These are phyloP conservation scores for Tetrapedia diversipes DNA, from an alignment of 2,888 invertebrate genomes.

Conservation along the genomic window DNA sequence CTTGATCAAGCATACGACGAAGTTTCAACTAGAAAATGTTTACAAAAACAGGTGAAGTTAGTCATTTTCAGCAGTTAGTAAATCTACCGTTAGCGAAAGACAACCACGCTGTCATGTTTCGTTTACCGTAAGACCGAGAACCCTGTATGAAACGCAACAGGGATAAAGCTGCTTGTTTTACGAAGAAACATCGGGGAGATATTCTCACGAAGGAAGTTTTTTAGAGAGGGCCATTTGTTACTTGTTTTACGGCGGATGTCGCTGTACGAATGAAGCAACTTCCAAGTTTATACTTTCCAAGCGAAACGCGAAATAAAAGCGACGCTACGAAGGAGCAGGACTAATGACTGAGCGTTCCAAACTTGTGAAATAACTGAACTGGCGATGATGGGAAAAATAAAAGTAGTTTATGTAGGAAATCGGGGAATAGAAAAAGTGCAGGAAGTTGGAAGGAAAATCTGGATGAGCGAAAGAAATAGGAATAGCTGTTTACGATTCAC, in stretches of 20 bases:
- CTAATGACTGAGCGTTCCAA: neutral
- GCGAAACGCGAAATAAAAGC: neutral
- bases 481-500: too few species aligned
- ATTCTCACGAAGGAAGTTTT: neutral
- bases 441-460: neutral
- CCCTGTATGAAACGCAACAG: neutral
- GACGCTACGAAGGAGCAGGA: neutral
- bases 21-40: too few species aligned
- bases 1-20: too few species aligned
- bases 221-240: constrained; percentile 3
- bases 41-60: too few species aligned
- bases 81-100: too few species aligned
- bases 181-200: neutral
- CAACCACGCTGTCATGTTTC: neutral
- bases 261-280: neutral
- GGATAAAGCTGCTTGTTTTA: neutral
- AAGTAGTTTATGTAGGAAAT: neutral
- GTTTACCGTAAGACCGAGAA: too few species aligned
- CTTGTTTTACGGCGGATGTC: neutral
- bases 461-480: neutral
- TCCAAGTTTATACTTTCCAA: neutral
- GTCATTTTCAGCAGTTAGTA: too few species aligned
- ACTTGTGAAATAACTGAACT: neutral
- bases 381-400: neutral
- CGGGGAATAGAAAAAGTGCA: too few species aligned